Percentiles rank a stretch among this genome's conserved stretches.
phyloP scores from a whole-genome alignment of 1,140 invertebrate genomes.

The Portunus trituberculatus region DNA sequence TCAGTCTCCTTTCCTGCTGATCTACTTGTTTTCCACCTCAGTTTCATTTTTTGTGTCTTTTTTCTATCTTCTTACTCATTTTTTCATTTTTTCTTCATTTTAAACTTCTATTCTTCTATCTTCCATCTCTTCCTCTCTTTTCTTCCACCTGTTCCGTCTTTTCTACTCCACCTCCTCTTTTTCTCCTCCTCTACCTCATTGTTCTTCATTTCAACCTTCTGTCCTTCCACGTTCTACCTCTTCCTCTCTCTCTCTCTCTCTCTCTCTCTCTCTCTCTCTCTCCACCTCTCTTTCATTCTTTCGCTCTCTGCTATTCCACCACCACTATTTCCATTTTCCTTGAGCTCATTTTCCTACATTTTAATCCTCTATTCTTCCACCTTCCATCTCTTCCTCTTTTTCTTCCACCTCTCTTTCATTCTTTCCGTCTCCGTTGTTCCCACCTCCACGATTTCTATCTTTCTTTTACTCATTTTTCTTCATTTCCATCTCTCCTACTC shows the following conservation, averaged over 20 bases:
- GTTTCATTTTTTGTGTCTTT: neutral
- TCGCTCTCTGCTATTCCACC: neutral
- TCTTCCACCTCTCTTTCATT: too few relatives aligned
- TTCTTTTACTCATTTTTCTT: too few relatives aligned
- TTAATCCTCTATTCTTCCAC: slow-evolving; percentile 7
- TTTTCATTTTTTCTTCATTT: neutral
- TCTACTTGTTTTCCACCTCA: neutral
- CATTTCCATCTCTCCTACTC: too few relatives aligned
- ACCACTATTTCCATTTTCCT: too few relatives aligned
- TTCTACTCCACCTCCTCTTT: neutral
- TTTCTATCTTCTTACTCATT: neutral
- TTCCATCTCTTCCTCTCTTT: neutral
- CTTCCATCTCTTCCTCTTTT: too few relatives aligned
- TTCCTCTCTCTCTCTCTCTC: neutral
- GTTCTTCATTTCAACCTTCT: neutral
- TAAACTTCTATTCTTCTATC: neutral
- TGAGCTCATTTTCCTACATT: too few relatives aligned
- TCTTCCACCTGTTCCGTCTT: neutral
- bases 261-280: too few relatives aligned
- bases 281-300: too few relatives aligned
- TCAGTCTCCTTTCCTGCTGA: neutral
- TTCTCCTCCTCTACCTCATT: neutral
- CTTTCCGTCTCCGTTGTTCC: too few relatives aligned
- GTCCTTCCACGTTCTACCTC: neutral
- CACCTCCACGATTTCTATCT: too few relatives aligned